Percentiles rank a stretch among this genome's conserved stretches.
Conservation (phyloP, 1,140 invertebrate species). For the Trichonephila clavipes region DNA sequence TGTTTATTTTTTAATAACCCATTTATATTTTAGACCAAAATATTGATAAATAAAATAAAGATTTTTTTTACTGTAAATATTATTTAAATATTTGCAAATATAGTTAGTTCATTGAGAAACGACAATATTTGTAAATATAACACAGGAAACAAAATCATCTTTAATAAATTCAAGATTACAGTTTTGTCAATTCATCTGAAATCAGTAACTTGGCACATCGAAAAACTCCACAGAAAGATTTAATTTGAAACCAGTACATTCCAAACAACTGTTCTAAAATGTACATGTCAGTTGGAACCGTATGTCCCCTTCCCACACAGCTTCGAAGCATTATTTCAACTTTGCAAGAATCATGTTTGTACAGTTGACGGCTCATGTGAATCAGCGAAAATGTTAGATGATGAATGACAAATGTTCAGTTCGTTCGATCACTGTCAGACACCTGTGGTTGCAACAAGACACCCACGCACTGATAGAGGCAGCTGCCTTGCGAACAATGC, state of each 20-base stretch:
- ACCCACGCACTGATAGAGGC: slow-evolving; percentile 38
- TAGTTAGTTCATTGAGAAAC: too few relatives aligned
- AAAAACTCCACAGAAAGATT: too few relatives aligned
- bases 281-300: neutral
- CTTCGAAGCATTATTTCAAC: neutral
- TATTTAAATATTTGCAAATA: too few relatives aligned
- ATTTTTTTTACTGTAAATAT: too few relatives aligned
- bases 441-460: slow-evolving; percentile 63
- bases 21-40: too few relatives aligned
- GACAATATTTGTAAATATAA: too few relatives aligned
- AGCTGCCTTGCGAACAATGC: slow-evolving; percentile 50
- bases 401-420: slow-evolving; percentile 58
- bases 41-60: too few relatives aligned
- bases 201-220: too few relatives aligned
- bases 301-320: neutral
- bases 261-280: neutral
- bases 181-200: too few relatives aligned
- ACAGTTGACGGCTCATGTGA: slow-evolving; percentile 43
- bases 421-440: slow-evolving; percentile 53
- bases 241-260: neutral
- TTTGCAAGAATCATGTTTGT: slow-evolving; percentile 6
- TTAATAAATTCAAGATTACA: too few relatives aligned
- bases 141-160: too few relatives aligned
- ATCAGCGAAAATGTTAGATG: slow-evolving; percentile 48
- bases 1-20: too few relatives aligned